Evolutionary conservation across 2,888 invertebrate species (phyloP), one percentile per base, ranked within the genome.

Genomic region (Pyrgus malvae): DNA sequence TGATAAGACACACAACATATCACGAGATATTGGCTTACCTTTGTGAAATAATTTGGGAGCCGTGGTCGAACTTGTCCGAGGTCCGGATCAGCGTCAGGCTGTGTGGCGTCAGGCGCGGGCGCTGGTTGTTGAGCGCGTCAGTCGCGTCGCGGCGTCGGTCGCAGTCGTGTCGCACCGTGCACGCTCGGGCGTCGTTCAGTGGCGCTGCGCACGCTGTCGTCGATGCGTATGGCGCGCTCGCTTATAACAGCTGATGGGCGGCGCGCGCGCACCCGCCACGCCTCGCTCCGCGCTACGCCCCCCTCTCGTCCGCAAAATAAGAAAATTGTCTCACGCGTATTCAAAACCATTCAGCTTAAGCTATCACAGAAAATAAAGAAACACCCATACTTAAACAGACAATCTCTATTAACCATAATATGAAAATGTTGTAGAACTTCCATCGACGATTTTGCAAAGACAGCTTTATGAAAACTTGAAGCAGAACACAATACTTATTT

Each of bases 231-330:
- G 71, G 60, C 57, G 70, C 74, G 64, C 72, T 66, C 74, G 77
- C 77, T 81, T 86, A 80, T 81, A 69, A 63, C 62, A 61, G 61
- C 61, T 48, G 72, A 74, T 77, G 82, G 83, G 85, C 80, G 87
- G 82, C 78, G 80, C 79, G 69, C 70, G 71, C 72, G 77, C 76
- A 69, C 58, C 69, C 66, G 65, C 58, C 80, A 78, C 83, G 80
- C 82, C 80, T 72, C 79, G 72, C 82, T 61, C 72, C 69, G 67
- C 80, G 70, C 74, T 65, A 77, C 74, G 73, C 78, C 74, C 74
- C 72, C 63, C 68, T 59, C 51, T 54, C 40, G 44, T 63, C 56
- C 63, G 59, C 63, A 56, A 62, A 59, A 61, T 61, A 64, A 60
- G 58, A 65, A 65, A 59, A 61, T 57, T 61, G 57, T 44, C 59